phyloP scores from a whole-genome alignment of 2,113 vertebrate genomes.

The Edolisoma coerulescens region DNA sequence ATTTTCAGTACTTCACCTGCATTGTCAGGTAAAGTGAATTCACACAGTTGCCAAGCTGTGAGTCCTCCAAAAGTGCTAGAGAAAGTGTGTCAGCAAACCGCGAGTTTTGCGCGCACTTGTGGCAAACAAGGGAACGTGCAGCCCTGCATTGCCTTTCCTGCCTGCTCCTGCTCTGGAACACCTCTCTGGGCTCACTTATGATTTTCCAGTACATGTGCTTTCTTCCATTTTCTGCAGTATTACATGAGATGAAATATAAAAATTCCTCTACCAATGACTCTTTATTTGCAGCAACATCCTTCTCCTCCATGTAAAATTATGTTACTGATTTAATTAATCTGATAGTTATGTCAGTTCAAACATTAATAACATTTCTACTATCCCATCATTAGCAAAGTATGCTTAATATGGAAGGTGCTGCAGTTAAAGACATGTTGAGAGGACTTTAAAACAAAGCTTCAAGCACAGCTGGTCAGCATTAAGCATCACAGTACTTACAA shows the following conservation, averaged over 20 bases:
- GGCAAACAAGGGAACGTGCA: not conserved
- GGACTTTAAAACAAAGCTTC: constrained; percentile 12
- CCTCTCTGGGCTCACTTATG: not conserved
- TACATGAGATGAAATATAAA: not conserved
- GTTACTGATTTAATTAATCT: not conserved
- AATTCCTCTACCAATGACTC: not conserved
- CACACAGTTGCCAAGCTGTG: not conserved
- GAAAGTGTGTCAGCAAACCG: not conserved
- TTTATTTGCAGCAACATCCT: not conserved
- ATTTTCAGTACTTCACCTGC: not conserved
- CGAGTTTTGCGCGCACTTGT: not conserved
- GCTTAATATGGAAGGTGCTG: not conserved
- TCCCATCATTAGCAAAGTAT: not conserved
- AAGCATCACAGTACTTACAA: not conserved
- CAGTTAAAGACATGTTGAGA: not conserved
- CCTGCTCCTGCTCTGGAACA: not conserved
- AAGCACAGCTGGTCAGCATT: constrained; percentile 19
- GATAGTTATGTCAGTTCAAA: not conserved
- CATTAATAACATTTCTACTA: not conserved
- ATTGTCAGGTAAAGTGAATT: not conserved
- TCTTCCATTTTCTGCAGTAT: not conserved
- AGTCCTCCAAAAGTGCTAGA: not conserved
- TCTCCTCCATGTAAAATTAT: not conserved
- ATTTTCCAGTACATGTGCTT: not conserved
- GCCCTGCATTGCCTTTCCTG: not conserved